These are phyloP conservation scores for Myopa tessellatipennis DNA, from an alignment of 2,888 invertebrate species.

Conservation along the genomic window DNA sequence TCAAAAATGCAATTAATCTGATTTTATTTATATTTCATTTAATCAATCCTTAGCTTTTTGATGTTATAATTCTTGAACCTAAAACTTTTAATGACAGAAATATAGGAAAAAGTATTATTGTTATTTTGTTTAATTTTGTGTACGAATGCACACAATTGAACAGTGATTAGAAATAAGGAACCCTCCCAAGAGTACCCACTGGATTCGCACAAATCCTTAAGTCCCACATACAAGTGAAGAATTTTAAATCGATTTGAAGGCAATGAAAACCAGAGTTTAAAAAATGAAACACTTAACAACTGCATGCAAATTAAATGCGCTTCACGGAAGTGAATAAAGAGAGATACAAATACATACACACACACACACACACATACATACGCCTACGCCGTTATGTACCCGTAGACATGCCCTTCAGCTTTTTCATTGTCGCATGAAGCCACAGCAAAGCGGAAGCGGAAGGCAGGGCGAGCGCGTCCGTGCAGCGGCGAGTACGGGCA, in stretches of 20 bases:
- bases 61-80: too few relatives aligned
- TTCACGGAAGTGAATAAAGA: neutral
- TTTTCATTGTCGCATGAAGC: neutral
- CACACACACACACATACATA: neutral
- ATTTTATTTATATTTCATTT: too few relatives aligned
- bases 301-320: neutral
- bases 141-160: too few relatives aligned
- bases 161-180: too few relatives aligned
- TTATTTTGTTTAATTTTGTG: too few relatives aligned
- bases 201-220: too few relatives aligned
- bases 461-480: neutral
- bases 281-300: neutral
- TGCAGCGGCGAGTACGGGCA: neutral
- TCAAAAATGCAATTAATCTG: too few relatives aligned
- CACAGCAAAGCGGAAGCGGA: conserved; percentile 26
- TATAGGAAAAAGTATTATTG: too few relatives aligned
- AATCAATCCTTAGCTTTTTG: too few relatives aligned
- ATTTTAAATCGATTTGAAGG: neutral
- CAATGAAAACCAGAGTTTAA: neutral
- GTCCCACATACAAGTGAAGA: neutral
- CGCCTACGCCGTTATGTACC: too few relatives aligned
- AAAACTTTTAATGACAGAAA: too few relatives aligned
- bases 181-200: too few relatives aligned
- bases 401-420: neutral
- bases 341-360: conserved; percentile 38